Conservation (phyloP, 2,113 vertebrate genomes). For the Brachyhypopomus gauderio region DNA sequence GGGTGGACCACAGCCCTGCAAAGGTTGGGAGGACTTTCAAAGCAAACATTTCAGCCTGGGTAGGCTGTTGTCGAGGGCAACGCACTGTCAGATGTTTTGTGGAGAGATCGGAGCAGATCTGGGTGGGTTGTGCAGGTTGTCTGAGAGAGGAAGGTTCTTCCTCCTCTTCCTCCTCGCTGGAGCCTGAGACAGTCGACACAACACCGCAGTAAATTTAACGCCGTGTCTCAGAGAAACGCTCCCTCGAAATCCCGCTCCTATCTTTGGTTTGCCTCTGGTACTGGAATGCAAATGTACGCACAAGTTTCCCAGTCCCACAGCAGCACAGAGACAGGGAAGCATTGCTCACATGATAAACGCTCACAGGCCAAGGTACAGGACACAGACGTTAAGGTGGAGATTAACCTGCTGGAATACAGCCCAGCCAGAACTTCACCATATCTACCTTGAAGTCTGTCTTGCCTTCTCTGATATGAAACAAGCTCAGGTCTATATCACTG, state of each 20-base stretch:
- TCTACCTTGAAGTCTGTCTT: not conserved
- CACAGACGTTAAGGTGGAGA: not conserved
- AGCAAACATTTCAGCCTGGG: not conserved
- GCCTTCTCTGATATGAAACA: conserved; percentile 1
- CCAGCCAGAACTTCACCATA: not conserved
- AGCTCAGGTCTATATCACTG: conserved; percentile 31
- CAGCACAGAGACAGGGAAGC: not conserved
- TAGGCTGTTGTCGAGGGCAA: not conserved
- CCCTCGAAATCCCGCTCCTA: conserved; percentile 4
- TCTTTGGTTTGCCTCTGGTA: not conserved
- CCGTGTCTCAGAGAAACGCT: not conserved
- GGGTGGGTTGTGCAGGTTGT: not conserved
- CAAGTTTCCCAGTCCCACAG: not conserved
- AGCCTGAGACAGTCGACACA: not conserved
- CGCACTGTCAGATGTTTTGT: not conserved
- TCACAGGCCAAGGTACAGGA: not conserved
- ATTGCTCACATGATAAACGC: not conserved
- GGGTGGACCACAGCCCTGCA: not conserved
- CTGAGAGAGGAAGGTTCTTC: not conserved
- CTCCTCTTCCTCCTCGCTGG: too few species aligned
- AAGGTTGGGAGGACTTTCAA: not conserved
- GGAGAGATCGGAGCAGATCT: not conserved
- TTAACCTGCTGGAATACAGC: not conserved
- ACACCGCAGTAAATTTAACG: not conserved
- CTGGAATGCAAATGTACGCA: not conserved